Percentiles rank a stretch among this genome's conserved stretches.
Conservation (phyloP, 2,888 invertebrate species). For the Tachina lurida region DNA sequence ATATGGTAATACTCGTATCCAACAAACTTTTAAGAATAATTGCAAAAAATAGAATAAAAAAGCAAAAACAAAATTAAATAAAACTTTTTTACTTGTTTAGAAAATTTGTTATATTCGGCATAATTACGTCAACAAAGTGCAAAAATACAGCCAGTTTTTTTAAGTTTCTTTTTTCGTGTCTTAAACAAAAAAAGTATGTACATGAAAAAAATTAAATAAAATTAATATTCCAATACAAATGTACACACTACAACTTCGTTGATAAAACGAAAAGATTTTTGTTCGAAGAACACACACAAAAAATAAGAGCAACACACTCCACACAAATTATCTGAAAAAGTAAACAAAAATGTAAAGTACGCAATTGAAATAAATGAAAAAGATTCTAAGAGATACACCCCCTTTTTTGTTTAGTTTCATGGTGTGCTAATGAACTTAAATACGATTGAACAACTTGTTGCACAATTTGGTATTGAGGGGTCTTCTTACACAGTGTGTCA, state of each 20-base stretch:
- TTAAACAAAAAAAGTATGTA: too few species aligned
- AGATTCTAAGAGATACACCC: constrained; percentile 31
- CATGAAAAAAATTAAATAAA: not conserved
- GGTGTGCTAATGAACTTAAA: constrained; percentile 57
- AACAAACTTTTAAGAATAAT: not conserved
- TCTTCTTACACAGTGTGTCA: not conserved
- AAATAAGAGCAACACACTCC: not conserved
- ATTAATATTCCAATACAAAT: constrained; percentile 35
- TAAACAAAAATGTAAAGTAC: constrained; percentile 45
- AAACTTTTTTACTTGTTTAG: constrained; percentile 14
- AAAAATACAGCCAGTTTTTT: constrained; percentile 37
- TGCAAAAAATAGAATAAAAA: not conserved
- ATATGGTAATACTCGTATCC: constrained; percentile 29
- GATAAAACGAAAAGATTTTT: constrained; percentile 4
- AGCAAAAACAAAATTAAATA: not conserved
- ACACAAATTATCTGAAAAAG: not conserved
- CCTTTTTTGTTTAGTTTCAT: constrained; percentile 41
- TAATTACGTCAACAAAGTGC: constrained; percentile 62
- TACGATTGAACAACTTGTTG: constrained; percentile 53
- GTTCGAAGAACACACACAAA: not conserved
- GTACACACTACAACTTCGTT: constrained; percentile 7
- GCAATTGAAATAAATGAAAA: constrained; percentile 52
- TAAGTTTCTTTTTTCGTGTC: too few species aligned
- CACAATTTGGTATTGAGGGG: constrained; percentile 17
- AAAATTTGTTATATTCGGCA: constrained; percentile 56